These are phyloP conservation scores for Pemphredon lugubris DNA, from an alignment of 2,888 invertebrate species.

Conservation along the genomic window DNA sequence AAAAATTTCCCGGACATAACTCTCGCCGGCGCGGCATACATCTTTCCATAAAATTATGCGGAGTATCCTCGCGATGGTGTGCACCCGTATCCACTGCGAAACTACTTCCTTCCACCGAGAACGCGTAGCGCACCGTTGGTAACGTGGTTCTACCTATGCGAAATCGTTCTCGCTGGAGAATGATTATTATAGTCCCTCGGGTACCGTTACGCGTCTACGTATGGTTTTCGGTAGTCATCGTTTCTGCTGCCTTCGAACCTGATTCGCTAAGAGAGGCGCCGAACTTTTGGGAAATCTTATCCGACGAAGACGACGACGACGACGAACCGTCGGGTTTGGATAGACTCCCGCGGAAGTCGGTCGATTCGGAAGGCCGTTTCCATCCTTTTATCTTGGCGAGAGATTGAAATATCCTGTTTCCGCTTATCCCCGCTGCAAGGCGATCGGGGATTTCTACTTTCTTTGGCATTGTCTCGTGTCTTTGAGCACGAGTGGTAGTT, in stretches of 20 bases:
- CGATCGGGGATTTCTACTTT: too few species aligned
- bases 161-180: slow-evolving; percentile 12
- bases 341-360: slow-evolving; percentile 27
- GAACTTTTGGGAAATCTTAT: too few species aligned
- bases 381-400: slow-evolving; percentile 54
- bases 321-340: too few species aligned
- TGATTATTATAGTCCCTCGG: slow-evolving; percentile 27
- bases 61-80: slow-evolving; percentile 14
- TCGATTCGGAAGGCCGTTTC: slow-evolving; percentile 29
- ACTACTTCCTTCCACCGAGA: slow-evolving; percentile 9
- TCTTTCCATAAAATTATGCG: slow-evolving; percentile 26
- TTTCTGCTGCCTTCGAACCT: background rate
- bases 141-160: slow-evolving; percentile 11
- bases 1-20: slow-evolving; percentile 16
- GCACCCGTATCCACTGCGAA: background rate
- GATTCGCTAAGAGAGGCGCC: background rate
- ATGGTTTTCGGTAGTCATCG: background rate
- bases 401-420: slow-evolving; percentile 44
- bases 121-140: slow-evolving; percentile 7
- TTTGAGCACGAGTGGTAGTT: too few species aligned
- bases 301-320: too few species aligned
- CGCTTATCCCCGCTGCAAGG: background rate
- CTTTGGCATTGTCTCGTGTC: too few species aligned
- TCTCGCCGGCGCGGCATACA: slow-evolving; percentile 1
- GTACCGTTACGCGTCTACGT: slow-evolving; percentile 6